Evolutionary conservation across 2,888 invertebrate species (phyloP).

Genomic region (Phasia obesa): DNA sequence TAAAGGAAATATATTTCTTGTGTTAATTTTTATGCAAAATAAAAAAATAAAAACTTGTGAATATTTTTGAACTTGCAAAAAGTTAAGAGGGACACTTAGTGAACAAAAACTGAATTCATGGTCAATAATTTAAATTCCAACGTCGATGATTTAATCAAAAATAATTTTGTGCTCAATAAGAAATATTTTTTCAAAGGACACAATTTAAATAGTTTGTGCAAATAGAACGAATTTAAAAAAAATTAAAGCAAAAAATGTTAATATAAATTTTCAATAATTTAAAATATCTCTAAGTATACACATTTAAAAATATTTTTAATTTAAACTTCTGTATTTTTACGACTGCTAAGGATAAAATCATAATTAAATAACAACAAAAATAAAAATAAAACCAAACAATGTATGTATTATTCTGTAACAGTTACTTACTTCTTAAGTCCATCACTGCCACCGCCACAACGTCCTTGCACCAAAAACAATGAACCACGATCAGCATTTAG

Average conservation of each 20-base stretch:
- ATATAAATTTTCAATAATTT: too few species aligned
- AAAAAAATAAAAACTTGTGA: conserved; percentile 1
- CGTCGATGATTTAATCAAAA: too few species aligned
- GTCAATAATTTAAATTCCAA: too few species aligned
- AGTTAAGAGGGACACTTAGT: conserved; percentile 23
- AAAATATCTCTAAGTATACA: too few species aligned
- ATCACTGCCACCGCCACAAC: conserved; percentile 81
- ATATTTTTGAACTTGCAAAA: conserved; percentile 29
- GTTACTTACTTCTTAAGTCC: conserved; percentile 82
- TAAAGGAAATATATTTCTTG: not conserved
- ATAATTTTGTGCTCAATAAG: too few species aligned
- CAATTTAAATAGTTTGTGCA: too few species aligned
- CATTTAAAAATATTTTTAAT: too few species aligned
- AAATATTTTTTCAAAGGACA: too few species aligned
- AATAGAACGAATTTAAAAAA: too few species aligned
- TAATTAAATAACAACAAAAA: conserved; percentile 8
- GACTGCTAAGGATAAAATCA: too few species aligned
- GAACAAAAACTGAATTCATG: not conserved
- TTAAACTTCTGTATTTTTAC: too few species aligned
- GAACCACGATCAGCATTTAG: conserved; percentile 96
- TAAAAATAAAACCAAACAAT: not conserved
- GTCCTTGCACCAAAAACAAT: conserved; percentile 93
- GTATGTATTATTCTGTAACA: not conserved
- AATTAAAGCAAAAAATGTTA: too few species aligned
- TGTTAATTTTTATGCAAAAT: not conserved